phyloP scores from a whole-genome alignment of 1,140 invertebrate species.

The Trichomalopsis sarcophagae region DNA sequence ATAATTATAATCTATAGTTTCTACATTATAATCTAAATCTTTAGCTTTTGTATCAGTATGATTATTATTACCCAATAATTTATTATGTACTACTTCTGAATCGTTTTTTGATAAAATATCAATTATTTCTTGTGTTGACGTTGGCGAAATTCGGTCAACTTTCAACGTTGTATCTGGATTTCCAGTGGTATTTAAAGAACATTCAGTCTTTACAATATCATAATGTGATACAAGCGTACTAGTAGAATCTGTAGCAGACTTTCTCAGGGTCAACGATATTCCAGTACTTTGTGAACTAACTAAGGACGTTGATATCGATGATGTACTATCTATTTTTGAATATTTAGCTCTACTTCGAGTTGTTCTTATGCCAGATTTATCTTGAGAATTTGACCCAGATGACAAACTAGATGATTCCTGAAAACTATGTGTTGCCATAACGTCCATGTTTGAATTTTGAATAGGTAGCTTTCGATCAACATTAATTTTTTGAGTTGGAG shows the following conservation, averaged over 20 bases:
- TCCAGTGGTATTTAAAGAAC: slow-evolving; percentile 58
- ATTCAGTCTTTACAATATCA: slow-evolving; percentile 75
- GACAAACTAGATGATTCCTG: slow-evolving; percentile 24
- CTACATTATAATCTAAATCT: slow-evolving; percentile 8
- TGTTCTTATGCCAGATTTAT: slow-evolving; percentile 67
- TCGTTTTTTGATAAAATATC: slow-evolving; percentile 70
- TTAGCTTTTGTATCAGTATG: not conserved
- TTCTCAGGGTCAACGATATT: slow-evolving; percentile 69
- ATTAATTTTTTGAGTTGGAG: slow-evolving; percentile 35
- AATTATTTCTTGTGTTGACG: slow-evolving; percentile 71
- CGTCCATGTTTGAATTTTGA: slow-evolving; percentile 36
- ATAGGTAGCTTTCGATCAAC: not conserved
- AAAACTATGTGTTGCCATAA: slow-evolving; percentile 56
- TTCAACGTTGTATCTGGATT: slow-evolving; percentile 62
- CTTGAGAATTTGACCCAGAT: slow-evolving; percentile 1
- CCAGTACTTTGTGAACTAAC: slow-evolving; percentile 65
- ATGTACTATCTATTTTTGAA: slow-evolving; percentile 62
- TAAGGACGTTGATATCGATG: slow-evolving; percentile 48
- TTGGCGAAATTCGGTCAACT: slow-evolving; percentile 66
- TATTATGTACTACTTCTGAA: slow-evolving; percentile 14
- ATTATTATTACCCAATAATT: slow-evolving; percentile 5
- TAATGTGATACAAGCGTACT: slow-evolving; percentile 78
- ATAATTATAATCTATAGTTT: not conserved
- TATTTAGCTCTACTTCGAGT: slow-evolving; percentile 71
- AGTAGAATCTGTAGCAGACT: slow-evolving; percentile 72